These are phyloP conservation scores for Silurus lanzhouensis DNA, from an alignment of 2,797 vertebrate species.

Conservation along the genomic window DNA sequence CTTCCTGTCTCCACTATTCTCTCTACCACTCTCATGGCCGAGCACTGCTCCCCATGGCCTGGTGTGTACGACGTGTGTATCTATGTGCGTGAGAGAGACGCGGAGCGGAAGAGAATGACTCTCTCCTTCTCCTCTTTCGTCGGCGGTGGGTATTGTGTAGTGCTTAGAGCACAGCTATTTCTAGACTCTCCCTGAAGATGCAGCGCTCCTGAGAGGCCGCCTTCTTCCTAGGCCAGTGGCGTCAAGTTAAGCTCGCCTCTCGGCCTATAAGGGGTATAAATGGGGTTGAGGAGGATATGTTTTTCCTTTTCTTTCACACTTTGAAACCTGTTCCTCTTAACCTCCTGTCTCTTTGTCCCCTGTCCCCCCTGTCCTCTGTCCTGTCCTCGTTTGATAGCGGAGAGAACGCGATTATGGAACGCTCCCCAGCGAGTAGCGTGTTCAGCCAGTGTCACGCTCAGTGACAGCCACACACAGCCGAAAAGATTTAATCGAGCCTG, in stretches of 20 bases:
- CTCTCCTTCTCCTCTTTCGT: conserved; percentile 39
- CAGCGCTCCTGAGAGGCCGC: conserved; percentile 66
- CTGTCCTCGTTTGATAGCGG: conserved; percentile 50
- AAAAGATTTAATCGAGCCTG: conserved; percentile 61
- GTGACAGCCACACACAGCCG: conserved; percentile 57
- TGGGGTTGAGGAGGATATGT: conserved; percentile 9
- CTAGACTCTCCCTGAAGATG: conserved; percentile 71
- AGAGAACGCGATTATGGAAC: conserved; percentile 53
- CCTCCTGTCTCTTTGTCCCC: not conserved
- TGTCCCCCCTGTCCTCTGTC: not conserved
- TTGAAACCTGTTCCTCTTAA: not conserved
- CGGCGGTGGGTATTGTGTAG: conserved; percentile 60
- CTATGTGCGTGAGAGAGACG: conserved; percentile 12
- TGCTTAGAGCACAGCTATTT: conserved; percentile 76
- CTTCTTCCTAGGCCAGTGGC: conserved; percentile 59
- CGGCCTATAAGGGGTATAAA: conserved; percentile 36
- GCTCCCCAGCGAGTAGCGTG: conserved; percentile 52
- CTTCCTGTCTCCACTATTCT: conserved; percentile 17
- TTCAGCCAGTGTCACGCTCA: conserved; percentile 55
- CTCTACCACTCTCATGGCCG: conserved; percentile 21
- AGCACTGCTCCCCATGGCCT: conserved; percentile 35
- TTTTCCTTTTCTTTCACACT: conserved; percentile 2
- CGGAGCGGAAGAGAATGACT: conserved; percentile 18
- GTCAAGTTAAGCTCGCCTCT: conserved; percentile 49
- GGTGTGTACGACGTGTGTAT: conserved; percentile 21